Evolutionary conservation across 2,797 vertebrate genomes (phyloP).

Genomic region (Holocentrus rufus): DNA sequence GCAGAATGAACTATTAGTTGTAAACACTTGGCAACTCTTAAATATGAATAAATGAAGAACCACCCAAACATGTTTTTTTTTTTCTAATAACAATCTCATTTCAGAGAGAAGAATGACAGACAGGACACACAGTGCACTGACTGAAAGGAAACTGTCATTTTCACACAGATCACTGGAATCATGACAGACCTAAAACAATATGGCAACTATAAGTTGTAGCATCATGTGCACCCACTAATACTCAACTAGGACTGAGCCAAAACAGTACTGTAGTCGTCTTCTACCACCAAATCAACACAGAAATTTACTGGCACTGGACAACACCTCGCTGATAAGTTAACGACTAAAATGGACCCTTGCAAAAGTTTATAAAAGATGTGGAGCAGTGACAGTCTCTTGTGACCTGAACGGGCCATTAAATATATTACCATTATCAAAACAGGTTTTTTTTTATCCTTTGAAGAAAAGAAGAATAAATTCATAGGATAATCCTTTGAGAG

Average conservation of each 20-base stretch:
- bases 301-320: conserved; percentile 68
- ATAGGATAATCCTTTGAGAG: conserved; percentile 53
- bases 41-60: conserved; percentile 62
- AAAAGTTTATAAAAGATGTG: conserved; percentile 47
- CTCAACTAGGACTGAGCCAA: conserved; percentile 56
- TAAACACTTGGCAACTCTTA: conserved; percentile 80
- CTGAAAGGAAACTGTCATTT: conserved; percentile 49
- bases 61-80: conserved; percentile 6
- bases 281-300: conserved; percentile 62
- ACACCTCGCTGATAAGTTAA: conserved; percentile 67
- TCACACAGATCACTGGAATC: conserved; percentile 44
- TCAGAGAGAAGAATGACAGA: conserved; percentile 41
- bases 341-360: conserved; percentile 72
- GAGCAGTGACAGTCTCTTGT: conserved; percentile 49
- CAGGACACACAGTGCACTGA: conserved; percentile 66
- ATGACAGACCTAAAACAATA: conserved; percentile 59
- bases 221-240: conserved; percentile 48
- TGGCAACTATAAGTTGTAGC: conserved; percentile 66
- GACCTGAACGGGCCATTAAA: conserved; percentile 56
- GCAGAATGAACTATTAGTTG: conserved; percentile 60
- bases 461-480: conserved; percentile 53
- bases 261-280: conserved; percentile 45
- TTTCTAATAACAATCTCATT: conserved; percentile 36
- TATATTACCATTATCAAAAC: conserved; percentile 61
- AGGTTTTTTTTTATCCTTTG: conserved; percentile 50